A percentile compares a stretch with the other conserved stretches of the same genome.
Evolutionary conservation across 2,888 invertebrate species (phyloP).

Genomic region (Oeneis ivallda): DNA sequence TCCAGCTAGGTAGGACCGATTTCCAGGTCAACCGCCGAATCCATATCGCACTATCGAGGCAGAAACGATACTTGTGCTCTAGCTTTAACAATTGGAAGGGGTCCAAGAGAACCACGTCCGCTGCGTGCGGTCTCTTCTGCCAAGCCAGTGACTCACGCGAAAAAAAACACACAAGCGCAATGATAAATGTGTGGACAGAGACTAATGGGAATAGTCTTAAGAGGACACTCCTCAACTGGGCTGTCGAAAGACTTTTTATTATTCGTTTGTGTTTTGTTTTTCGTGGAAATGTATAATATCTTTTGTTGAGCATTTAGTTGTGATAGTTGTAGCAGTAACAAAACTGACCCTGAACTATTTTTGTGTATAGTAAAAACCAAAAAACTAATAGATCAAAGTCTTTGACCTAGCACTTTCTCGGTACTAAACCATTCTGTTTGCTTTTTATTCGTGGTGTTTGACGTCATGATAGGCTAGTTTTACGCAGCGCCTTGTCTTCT

Average conservation of each 20-base stretch:
- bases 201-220: neutral
- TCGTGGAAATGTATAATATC: neutral
- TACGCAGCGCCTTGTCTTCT: too few species aligned
- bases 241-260: constrained; percentile 9
- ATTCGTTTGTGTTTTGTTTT: neutral
- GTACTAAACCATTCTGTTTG: neutral
- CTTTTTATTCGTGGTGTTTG: neutral
- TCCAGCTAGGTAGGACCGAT: too few species aligned
- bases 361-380: neutral
- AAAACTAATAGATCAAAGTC: neutral
- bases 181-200: constrained; percentile 3
- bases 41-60: neutral
- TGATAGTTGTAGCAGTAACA: neutral
- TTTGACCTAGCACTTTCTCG: constrained; percentile 11
- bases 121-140: constrained; percentile 27
- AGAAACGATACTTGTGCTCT: neutral
- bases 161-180: neutral
- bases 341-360: constrained; percentile 13
- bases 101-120: constrained; percentile 10
- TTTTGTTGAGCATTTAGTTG: neutral
- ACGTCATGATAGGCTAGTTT: too few species aligned
- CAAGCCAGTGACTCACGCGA: constrained; percentile 13
- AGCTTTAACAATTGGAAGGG: constrained; percentile 7
- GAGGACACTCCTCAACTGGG: neutral
- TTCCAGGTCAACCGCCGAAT: too few species aligned